Evolutionary conservation across 2,797 vertebrate species (phyloP).

Genomic region (Peromyscus aztecus): DNA sequence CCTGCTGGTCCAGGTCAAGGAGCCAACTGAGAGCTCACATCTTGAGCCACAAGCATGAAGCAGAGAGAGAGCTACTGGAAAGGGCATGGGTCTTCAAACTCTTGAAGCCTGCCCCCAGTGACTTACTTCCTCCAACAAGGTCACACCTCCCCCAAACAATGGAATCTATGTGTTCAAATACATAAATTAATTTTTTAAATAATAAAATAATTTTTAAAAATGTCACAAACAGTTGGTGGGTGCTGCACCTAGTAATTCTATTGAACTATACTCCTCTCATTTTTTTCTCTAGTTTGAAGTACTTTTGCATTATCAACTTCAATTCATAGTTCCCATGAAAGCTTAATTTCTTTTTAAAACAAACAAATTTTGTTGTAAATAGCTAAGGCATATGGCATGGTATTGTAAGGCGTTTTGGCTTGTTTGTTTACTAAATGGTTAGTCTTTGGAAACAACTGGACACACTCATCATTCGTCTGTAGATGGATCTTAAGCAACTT

Average conservation of each 20-base stretch:
- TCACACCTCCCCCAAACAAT: background rate
- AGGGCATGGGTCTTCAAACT: background rate
- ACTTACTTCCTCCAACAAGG: background rate
- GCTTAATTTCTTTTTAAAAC: background rate
- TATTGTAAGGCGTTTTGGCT: no score
- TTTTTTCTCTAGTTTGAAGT: slow-evolving; percentile 58
- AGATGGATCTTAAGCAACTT: background rate
- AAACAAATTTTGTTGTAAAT: background rate
- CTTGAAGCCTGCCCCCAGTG: background rate
- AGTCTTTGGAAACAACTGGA: background rate
- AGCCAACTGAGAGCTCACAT: background rate
- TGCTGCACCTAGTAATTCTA: background rate
- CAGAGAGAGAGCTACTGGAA: background rate
- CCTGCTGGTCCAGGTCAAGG: background rate
- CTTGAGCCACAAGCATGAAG: background rate
- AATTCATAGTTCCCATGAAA: background rate
- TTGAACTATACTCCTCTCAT: background rate
- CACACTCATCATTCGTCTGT: background rate
- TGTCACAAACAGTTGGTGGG: background rate
- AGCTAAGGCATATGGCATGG: background rate
- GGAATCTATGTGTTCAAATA: background rate
- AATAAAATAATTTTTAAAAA: background rate
- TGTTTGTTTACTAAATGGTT: background rate
- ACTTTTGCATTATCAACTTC: background rate
- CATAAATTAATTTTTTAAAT: background rate